Percentiles rank a stretch among this genome's conserved stretches.
These are phyloP conservation scores for Sarcoramphus papa DNA, from an alignment of 2,797 vertebrate species.

Conservation along the genomic window DNA sequence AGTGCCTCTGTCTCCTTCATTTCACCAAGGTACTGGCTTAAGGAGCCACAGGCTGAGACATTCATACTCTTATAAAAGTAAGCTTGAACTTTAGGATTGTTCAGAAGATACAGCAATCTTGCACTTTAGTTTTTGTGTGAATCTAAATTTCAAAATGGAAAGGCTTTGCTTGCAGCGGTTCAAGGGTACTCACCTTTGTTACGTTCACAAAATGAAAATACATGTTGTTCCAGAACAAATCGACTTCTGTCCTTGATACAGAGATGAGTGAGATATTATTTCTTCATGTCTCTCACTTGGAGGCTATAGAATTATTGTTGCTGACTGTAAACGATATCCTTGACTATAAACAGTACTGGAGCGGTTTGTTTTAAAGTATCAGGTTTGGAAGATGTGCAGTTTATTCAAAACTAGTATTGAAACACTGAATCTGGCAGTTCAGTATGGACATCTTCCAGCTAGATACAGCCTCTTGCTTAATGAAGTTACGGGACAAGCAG, in stretches of 20 bases:
- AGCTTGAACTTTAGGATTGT: not conserved
- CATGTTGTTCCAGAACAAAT: not conserved
- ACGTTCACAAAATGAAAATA: not conserved
- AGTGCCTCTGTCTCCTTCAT: not conserved
- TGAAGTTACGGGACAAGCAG: not conserved
- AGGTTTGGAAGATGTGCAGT: not conserved
- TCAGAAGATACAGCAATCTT: not conserved
- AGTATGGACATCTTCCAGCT: not conserved
- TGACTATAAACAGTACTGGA: not conserved
- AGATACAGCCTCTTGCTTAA: not conserved
- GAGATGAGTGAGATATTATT: not conserved
- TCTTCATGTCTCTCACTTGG: not conserved
- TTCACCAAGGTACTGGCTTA: not conserved
- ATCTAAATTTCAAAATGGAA: not conserved
- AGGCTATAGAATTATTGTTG: not conserved
- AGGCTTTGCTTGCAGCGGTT: accelerated
- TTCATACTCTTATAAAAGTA: not conserved
- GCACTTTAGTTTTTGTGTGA: not conserved
- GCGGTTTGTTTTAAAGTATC: not conserved
- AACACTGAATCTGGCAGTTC: not conserved
- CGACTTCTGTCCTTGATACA: conserved; percentile 9
- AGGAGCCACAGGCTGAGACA: not conserved
- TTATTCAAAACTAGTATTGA: not conserved
- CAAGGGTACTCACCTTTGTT: conserved; percentile 24
- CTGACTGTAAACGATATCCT: not conserved